Base-by-base conservation (phyloP, 2,888 invertebrate species). In the Sesia apiformis region DNA sequence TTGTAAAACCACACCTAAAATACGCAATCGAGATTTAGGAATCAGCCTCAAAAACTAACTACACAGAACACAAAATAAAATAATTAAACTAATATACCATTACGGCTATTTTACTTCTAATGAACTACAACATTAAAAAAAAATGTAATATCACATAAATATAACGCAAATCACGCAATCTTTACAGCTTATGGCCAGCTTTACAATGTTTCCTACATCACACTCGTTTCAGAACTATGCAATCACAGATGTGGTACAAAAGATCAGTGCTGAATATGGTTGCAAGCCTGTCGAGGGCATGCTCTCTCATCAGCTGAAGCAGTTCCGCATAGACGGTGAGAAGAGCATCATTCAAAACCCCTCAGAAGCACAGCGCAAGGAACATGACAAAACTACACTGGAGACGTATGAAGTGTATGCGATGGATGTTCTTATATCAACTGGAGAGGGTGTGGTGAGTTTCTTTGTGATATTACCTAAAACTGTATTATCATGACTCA, bases 241-340 rank as follows among this genome's bases (percentile, higher is more conserved):
- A 60, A 94, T 98, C 63, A 98, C 98, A 55, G 96, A 97, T 67
- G 94, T 94, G 50, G 96, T 98, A 57, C 97, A 97, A 83, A 97
- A 97, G 89, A 94, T 98, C 62, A 95, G 97, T 62, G 96, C 97
- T 62, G 93, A 95, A 52, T 99, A 92, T 89, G 96, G 97, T 67
- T 99, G 99, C 86, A 99, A 98, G 83, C 99, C 99, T 39, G 95
- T 99, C 53, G 99, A 99, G 88, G 98, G 97, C 63, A 96, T 96
- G 96, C 90, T 97, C 54, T 96, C 96, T 69, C 98, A 99, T 84
- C 98, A 99, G 77, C 89, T 99, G 62, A 97, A 98, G 83, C 97
- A 97, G 80, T 96, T 96, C 82, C 95, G 96, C 79, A 98, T 98
- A 76, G 98, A 99, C 84, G 99, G 99, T 23, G 98, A 98, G 72